Evolutionary conservation across 1,140 invertebrate genomes (phyloP).

Genomic region (Bombus affinis): DNA sequence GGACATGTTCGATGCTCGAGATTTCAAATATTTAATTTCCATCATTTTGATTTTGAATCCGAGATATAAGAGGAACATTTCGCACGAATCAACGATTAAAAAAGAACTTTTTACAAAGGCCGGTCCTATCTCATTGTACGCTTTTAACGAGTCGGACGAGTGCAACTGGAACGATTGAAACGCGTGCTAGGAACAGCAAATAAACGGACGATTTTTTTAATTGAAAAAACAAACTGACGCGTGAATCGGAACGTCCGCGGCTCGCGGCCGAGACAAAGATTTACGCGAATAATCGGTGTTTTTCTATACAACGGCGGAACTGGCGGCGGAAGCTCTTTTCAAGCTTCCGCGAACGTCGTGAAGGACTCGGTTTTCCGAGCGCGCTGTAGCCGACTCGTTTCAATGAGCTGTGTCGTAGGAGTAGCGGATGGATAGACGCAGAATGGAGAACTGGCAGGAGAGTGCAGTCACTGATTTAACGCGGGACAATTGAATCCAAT

Average conservation of each 20-base stretch:
- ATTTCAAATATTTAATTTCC: background rate
- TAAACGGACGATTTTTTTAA: slow-evolving; percentile 23
- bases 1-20: background rate
- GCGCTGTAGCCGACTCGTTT: slow-evolving; percentile 69
- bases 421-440: slow-evolving; percentile 74
- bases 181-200: background rate
- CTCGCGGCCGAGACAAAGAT: slow-evolving; percentile 25
- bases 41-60: background rate
- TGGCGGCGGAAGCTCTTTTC: slow-evolving; percentile 51
- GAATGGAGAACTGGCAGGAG: slow-evolving; percentile 70
- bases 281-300: slow-evolving; percentile 53
- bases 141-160: slow-evolving; percentile 3
- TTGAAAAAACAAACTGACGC: slow-evolving; percentile 14
- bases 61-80: background rate
- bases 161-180: slow-evolving; percentile 15
- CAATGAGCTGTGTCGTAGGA: slow-evolving; percentile 76
- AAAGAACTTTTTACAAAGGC: background rate
- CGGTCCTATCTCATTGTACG: background rate
- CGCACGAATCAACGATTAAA: background rate
- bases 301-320: slow-evolving; percentile 43
- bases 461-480: slow-evolving; percentile 82
- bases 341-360: slow-evolving; percentile 41
- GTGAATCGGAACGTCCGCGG: slow-evolving; percentile 19
- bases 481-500: slow-evolving; percentile 83
- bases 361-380: slow-evolving; percentile 60